Evolutionary conservation across 1,140 invertebrate species (phyloP).

Genomic region (Achatina immaculata): DNA sequence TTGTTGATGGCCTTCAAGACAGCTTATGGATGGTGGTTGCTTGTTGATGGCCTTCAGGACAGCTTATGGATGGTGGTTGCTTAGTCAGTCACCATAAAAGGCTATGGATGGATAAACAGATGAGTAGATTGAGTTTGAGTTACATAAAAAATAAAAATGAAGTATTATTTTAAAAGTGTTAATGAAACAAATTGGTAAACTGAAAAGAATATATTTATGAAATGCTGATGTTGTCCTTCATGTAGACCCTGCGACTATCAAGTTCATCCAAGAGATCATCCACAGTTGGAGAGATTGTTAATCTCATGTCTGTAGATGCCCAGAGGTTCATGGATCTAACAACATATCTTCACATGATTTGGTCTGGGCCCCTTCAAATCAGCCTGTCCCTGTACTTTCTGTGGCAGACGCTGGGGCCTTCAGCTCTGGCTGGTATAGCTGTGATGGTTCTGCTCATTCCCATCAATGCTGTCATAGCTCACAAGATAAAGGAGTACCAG

Average conservation of each 20-base stretch:
- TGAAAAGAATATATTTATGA: too few relatives aligned
- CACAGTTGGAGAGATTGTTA: slow-evolving; percentile 77
- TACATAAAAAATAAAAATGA: too few relatives aligned
- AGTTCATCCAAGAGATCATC: slow-evolving; percentile 67
- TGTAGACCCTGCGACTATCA: slow-evolving; percentile 64
- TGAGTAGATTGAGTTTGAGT: too few relatives aligned
- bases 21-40: too few relatives aligned
- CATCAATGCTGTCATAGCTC: slow-evolving; percentile 89
- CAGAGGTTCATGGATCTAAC: slow-evolving; percentile 73
- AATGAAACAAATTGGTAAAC: too few relatives aligned
- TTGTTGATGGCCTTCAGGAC: too few relatives aligned
- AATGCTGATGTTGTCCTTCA: too few relatives aligned
- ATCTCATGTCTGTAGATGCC: slow-evolving; percentile 76
- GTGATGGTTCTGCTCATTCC: slow-evolving; percentile 73
- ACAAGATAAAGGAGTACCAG: slow-evolving; percentile 78
- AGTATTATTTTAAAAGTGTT: too few relatives aligned
- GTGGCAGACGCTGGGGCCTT: slow-evolving; percentile 80
- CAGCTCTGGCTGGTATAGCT: slow-evolving; percentile 69
- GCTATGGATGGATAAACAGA: too few relatives aligned
- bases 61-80: too few relatives aligned
- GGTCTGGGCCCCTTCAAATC: slow-evolving; percentile 96
- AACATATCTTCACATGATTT: slow-evolving; percentile 92
- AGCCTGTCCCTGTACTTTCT: slow-evolving; percentile 88
- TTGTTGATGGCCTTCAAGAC: too few relatives aligned
- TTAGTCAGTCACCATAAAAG: too few relatives aligned